A percentile compares a stretch with the other conserved stretches of the same genome.
Conservation (phyloP, 2,888 invertebrate species). For the Nesidiocoris tenuis region DNA sequence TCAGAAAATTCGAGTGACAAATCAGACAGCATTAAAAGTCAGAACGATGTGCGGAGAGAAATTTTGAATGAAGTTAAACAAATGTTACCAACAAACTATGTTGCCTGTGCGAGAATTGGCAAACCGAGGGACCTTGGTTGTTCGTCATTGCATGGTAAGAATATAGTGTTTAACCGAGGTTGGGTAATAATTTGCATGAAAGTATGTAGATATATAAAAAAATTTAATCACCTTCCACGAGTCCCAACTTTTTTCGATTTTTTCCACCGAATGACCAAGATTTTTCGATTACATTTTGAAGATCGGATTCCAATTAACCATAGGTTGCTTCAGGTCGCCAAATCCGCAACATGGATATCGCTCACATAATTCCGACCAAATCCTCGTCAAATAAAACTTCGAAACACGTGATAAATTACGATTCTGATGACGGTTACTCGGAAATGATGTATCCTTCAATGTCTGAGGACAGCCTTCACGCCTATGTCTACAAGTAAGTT, state of each 20-base stretch:
- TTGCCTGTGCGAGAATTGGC: neutral
- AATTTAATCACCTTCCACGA: too few relatives aligned
- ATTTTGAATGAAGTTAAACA: neutral
- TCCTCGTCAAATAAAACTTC: neutral
- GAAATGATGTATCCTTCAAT: neutral
- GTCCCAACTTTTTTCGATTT: neutral
- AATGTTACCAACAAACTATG: neutral
- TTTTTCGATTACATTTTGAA: too few relatives aligned
- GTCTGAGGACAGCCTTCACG: neutral
- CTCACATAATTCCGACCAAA: neutral
- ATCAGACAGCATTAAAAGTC: too few relatives aligned
- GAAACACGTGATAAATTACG: neutral
- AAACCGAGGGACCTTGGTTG: neutral
- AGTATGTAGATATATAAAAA: too few relatives aligned
- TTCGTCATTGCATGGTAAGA: neutral
- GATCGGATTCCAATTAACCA: too few relatives aligned
- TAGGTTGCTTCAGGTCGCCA: neutral
- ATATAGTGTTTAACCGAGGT: neutral
- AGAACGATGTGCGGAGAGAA: neutral
- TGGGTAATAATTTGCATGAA: too few relatives aligned
- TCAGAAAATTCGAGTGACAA: too few relatives aligned
- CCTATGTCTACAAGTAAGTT: neutral
- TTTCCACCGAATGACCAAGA: too few relatives aligned
- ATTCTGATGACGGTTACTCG: neutral
- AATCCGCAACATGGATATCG: neutral